Conservation (phyloP, 2,113 vertebrate species). For the Grus americana region DNA sequence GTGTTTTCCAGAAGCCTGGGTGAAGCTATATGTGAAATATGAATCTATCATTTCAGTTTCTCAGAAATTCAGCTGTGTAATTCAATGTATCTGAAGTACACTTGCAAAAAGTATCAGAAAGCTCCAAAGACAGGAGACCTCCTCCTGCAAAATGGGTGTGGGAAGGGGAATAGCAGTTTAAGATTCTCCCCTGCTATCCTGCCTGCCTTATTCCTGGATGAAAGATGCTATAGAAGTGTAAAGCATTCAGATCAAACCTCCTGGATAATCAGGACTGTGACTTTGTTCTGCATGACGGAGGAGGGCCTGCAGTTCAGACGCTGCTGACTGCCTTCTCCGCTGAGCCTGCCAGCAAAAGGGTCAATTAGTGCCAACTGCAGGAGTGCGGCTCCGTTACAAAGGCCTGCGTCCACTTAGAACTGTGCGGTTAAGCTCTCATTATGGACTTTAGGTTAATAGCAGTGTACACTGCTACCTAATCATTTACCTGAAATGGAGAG, state of each 20-base stretch:
- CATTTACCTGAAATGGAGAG: background rate
- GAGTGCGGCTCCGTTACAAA: background rate
- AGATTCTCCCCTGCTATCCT: background rate
- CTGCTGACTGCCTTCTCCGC: background rate
- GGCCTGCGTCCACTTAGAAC: background rate
- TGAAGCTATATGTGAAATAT: background rate
- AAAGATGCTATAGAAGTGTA: background rate
- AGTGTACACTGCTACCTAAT: background rate
- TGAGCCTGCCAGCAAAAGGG: constrained; percentile 3
- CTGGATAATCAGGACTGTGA: constrained; percentile 17
- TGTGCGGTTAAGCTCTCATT: background rate
- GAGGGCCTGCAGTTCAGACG: background rate
- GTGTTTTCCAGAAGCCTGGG: background rate
- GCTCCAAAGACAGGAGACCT: background rate
- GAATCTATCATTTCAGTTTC: background rate
- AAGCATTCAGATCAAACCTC: constrained; percentile 35
- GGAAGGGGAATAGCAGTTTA: background rate
- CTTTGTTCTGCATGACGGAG: constrained; percentile 36
- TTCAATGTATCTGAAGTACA: background rate
- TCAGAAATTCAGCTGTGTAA: background rate
- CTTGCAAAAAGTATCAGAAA: background rate
- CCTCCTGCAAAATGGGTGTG: background rate
- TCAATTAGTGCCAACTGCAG: constrained; percentile 26
- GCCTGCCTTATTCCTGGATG: background rate
- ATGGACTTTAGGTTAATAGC: background rate